Evolutionary conservation across 53 echinoderm and acorn worm genomes (phyloP).

Genomic region (Temnopleurus reevesii): DNA sequence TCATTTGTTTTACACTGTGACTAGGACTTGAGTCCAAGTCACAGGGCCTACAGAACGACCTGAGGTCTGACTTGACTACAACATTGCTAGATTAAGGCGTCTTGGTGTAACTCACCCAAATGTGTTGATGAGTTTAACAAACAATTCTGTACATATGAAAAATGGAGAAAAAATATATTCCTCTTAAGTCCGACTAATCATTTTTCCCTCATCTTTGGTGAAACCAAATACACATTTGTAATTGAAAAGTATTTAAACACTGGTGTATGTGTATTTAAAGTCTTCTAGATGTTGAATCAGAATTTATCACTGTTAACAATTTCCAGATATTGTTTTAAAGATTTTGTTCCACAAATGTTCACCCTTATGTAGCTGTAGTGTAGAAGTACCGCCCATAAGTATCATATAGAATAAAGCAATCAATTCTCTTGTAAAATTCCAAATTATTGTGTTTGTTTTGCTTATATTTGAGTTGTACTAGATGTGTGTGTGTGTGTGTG

Average conservation of each 20-base stretch:
- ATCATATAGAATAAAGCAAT: conserved; percentile 43
- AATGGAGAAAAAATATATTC: background rate
- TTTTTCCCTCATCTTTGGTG: background rate
- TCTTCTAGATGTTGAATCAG: background rate
- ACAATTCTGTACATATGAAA: background rate
- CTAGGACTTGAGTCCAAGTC: too few relatives aligned
- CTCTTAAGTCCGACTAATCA: background rate
- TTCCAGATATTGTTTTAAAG: background rate
- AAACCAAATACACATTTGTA: background rate
- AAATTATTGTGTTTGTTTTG: background rate
- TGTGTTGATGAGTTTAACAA: background rate
- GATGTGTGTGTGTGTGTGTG: too few relatives aligned
- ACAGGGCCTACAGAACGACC: too few relatives aligned
- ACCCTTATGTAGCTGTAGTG: conserved; percentile 35
- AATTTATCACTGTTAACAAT: conserved; percentile 19
- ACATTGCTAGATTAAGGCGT: background rate
- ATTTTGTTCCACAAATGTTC: background rate
- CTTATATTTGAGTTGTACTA: background rate
- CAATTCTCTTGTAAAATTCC: conserved; percentile 55
- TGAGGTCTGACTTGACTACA: too few relatives aligned
- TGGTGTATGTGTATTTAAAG: background rate
- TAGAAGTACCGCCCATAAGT: conserved; percentile 15
- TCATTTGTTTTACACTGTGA: too few relatives aligned
- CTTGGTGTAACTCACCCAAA: background rate
- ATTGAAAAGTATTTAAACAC: background rate